phyloP scores from a whole-genome alignment of 2,797 vertebrate genomes.

The Gobionotothen gibberifrons region DNA sequence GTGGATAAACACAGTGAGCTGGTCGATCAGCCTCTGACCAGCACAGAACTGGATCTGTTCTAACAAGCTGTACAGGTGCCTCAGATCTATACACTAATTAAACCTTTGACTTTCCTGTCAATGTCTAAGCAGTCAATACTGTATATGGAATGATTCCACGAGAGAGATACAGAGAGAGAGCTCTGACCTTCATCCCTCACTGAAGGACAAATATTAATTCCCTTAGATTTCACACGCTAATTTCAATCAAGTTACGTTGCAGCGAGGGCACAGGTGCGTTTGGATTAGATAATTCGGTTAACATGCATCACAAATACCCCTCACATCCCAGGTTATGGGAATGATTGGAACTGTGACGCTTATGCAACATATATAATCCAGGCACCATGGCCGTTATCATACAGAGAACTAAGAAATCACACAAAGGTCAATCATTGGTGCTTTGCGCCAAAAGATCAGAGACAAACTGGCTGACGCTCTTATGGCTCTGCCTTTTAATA shows the following conservation, averaged over 20 bases:
- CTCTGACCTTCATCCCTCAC: conserved; percentile 37
- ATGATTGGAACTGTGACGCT: neutral
- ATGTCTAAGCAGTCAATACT: conserved; percentile 8
- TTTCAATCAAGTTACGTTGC: conserved; percentile 32
- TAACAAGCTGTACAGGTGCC: conserved; percentile 22
- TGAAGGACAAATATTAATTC: conserved; percentile 44
- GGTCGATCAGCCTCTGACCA: conserved; percentile 49
- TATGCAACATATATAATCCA: neutral
- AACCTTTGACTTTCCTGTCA: conserved; percentile 11
- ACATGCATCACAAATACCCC: conserved; percentile 33
- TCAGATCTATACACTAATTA: conserved; percentile 52
- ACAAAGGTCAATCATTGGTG: neutral
- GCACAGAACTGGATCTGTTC: conserved; percentile 18
- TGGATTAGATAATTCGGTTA: conserved; percentile 29
- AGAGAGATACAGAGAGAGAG: conserved; percentile 12
- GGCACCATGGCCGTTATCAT: neutral
- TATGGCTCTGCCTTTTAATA: neutral
- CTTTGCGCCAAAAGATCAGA: neutral
- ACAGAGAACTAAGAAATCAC: conserved; percentile 4
- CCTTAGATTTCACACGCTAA: conserved; percentile 33
- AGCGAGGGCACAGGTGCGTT: conserved; percentile 32
- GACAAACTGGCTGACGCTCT: neutral
- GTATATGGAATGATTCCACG: neutral
- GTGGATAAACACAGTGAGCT: conserved; percentile 12
- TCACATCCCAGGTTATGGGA: neutral